These are phyloP conservation scores for Leucosticte australis DNA, from an alignment of 2,113 vertebrate species.

Conservation along the genomic window DNA sequence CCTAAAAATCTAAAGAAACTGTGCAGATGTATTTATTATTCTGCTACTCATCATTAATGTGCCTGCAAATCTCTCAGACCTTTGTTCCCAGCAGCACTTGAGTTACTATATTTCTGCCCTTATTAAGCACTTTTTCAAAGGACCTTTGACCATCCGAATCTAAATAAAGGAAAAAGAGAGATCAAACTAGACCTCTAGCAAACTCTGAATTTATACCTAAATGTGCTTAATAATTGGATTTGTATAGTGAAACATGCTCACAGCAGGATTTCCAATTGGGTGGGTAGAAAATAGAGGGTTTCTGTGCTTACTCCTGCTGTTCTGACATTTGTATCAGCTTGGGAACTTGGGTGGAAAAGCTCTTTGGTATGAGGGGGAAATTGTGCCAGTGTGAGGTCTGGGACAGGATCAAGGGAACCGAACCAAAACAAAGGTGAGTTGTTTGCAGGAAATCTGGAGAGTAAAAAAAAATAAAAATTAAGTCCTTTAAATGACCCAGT, in stretches of 20 bases:
- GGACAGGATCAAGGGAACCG: neutral
- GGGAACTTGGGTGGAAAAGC: neutral
- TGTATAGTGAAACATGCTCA: neutral
- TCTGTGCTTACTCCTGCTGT: neutral
- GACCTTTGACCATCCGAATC: neutral
- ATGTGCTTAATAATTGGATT: neutral
- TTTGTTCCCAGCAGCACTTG: neutral
- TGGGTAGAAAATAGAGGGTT: neutral
- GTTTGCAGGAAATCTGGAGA: neutral
- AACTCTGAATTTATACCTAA: neutral
- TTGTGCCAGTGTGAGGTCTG: neutral
- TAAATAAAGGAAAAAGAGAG: neutral
- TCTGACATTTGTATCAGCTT: neutral
- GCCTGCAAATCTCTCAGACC: neutral
- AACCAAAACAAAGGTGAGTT: neutral
- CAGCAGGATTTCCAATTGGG: neutral
- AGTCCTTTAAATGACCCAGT: neutral
- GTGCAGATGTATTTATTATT: neutral
- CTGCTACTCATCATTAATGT: neutral
- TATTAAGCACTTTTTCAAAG: neutral
- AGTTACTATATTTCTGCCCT: neutral
- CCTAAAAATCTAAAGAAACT: neutral
- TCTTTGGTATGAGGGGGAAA: neutral
- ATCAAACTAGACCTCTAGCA: neutral
- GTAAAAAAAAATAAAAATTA: neutral